Percentiles rank a stretch among this genome's conserved stretches.
phyloP scores from a whole-genome alignment of 2,113 vertebrate genomes.

The Tachuris rubrigastra region DNA sequence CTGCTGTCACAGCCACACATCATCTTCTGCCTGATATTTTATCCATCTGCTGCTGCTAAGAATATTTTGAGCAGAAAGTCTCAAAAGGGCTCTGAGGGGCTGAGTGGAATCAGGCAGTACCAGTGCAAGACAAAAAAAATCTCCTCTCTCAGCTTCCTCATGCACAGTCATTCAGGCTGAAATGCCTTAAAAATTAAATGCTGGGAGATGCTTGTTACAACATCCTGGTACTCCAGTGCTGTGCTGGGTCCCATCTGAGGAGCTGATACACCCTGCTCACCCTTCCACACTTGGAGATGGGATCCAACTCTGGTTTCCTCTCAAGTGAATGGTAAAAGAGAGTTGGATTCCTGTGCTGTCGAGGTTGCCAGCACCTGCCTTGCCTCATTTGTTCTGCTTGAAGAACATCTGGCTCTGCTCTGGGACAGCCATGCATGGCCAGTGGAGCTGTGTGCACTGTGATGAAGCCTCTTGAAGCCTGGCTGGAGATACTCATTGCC shows the following conservation, averaged over 20 bases:
- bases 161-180: neutral
- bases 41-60: constrained; percentile 26
- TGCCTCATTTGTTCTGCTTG: neutral
- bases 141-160: neutral
- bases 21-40: neutral
- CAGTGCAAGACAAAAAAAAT: neutral
- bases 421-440: neutral
- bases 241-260: accelerated
- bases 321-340: neutral
- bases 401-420: neutral
- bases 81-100: neutral
- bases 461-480: neutral
- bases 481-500: neutral
- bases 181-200: neutral
- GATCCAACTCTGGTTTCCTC: neutral
- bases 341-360: accelerated
- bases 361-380: constrained; percentile 12
- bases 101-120: neutral
- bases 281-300: neutral
- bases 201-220: neutral
- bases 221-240: neutral
- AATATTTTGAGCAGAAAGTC: neutral
- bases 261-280: neutral
- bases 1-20: neutral
- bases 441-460: neutral